Base-by-base conservation (phyloP, 1,140 invertebrate species). In the Batillaria attramentaria region DNA sequence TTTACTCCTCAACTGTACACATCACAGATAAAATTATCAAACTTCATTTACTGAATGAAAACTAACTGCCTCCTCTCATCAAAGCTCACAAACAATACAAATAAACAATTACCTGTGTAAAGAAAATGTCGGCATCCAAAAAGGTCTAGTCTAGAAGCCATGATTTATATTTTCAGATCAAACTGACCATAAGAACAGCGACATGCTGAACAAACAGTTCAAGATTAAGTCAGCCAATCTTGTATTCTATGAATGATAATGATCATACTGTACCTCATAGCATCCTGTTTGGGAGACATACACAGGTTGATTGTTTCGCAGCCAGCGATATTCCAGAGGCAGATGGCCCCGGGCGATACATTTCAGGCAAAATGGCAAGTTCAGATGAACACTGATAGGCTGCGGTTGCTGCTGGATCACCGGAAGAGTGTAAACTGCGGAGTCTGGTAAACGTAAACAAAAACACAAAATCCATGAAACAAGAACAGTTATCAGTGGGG, bases 291-390 rank as follows among this genome's bases (percentile, higher is more conserved):
- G 73, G 6, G 57, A 65, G 8, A 13, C 13, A 39, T 39, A n/a
- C 20, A 75, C 31, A 33, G 73, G 54, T 28, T 41, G 37, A 6
- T 37, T 54, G 50, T 83, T 78, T 46, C 43, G 75, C 43, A 77
- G 76, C 84, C 84, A 84, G 62, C 79, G 54, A 57, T 84, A 84
- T 2, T 33, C 73, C 4, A 84, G 42, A 18, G 84, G 84, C 3
- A 77, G 60, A 42, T 79, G 76, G 72, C 84, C 81, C 2, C 76
- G 50, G 24, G 78, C 81, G 24, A 54, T 66, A 83, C 84, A 84
- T 8, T 54, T 65, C 57, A 84, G 50, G 16, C 65, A 73, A 46
- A 83, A 77, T 28, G 70, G 62, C 4, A 62, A 31, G 28, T 78
- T 76, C 18, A 80, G 43, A 13, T 39, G 33, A 18, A 83, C 69